A percentile compares a stretch with the other conserved stretches of the same genome.
These are phyloP conservation scores for Balaeniceps rex DNA, from an alignment of 2,113 vertebrate genomes.

Conservation along the genomic window DNA sequence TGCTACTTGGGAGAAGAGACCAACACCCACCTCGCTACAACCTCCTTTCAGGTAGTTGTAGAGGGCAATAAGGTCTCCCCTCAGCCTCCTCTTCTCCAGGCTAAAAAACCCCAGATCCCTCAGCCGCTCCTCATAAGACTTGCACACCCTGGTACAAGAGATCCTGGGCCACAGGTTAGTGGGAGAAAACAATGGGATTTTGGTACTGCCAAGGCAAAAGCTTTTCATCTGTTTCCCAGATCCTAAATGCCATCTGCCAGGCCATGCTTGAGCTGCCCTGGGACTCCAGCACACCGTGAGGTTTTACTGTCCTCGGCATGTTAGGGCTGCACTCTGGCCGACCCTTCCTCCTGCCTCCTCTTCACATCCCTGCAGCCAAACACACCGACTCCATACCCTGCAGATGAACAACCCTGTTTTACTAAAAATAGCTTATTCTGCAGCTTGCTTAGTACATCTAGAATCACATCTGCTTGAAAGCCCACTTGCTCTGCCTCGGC, in stretches of 20 bases:
- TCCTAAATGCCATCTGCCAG: background rate
- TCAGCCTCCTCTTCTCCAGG: too few relatives aligned
- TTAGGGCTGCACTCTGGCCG: background rate
- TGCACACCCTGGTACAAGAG: background rate
- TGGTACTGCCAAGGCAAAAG: background rate
- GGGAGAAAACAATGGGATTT: background rate
- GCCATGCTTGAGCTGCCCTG: background rate
- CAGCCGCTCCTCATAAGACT: too few relatives aligned
- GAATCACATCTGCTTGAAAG: background rate
- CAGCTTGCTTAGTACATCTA: background rate
- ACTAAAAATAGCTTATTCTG: background rate
- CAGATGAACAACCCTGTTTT: background rate
- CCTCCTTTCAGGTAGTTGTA: too few relatives aligned
- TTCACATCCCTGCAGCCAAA: background rate
- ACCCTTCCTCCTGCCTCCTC: background rate
- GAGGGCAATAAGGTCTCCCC: too few relatives aligned
- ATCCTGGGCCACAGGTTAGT: background rate
- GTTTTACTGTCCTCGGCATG: background rate
- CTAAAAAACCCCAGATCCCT: too few relatives aligned
- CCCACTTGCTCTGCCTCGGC: background rate
- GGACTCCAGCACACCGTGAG: background rate
- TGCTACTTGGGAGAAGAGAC: too few relatives aligned
- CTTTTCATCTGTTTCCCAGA: background rate
- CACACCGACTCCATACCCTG: background rate
- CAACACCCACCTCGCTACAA: too few relatives aligned